phyloP scores from a whole-genome alignment of 1,140 invertebrate species.

The Aphelenchoides fujianensis region DNA sequence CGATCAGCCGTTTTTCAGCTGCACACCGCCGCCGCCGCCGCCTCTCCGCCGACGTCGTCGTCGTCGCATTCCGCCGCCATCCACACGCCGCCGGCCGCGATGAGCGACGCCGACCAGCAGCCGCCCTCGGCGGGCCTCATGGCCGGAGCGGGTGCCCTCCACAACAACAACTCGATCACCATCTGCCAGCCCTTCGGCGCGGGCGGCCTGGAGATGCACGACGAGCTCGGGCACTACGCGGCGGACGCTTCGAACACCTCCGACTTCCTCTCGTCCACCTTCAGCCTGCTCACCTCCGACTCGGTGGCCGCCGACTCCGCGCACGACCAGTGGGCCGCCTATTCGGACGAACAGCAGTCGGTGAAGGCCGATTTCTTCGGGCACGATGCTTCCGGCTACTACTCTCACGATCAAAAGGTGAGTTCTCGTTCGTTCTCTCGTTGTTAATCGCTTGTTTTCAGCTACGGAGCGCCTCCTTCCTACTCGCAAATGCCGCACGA shows the following conservation, averaged over 20 bases:
- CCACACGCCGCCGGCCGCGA: too few species aligned
- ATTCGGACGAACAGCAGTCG: neutral
- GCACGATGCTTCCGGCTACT: neutral
- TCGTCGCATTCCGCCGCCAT: too few species aligned
- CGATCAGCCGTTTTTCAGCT: conserved; percentile 2
- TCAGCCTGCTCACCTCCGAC: conserved; percentile 9
- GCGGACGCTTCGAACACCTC: conserved; percentile 1
- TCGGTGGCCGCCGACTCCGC: neutral
- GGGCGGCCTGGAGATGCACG: neutral
- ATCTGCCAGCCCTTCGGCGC: neutral
- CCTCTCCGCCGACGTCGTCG: too few species aligned
- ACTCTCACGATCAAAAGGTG: neutral
- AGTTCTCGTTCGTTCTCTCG: neutral
- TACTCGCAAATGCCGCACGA: too few species aligned
- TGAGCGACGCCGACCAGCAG: neutral
- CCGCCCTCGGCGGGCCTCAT: too few species aligned
- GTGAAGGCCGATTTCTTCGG: neutral
- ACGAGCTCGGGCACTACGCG: neutral
- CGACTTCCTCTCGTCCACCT: conserved; percentile 10
- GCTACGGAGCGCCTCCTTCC: neutral
- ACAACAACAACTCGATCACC: conserved; percentile 14
- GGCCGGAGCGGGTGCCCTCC: too few species aligned
- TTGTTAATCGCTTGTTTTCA: neutral
- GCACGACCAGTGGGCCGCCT: neutral
- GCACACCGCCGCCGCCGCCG: neutral